Percentiles rank a stretch among this genome's conserved stretches.
Evolutionary conservation across 2,113 vertebrate species (phyloP).

Genomic region (Rhagologus leucostigma): DNA sequence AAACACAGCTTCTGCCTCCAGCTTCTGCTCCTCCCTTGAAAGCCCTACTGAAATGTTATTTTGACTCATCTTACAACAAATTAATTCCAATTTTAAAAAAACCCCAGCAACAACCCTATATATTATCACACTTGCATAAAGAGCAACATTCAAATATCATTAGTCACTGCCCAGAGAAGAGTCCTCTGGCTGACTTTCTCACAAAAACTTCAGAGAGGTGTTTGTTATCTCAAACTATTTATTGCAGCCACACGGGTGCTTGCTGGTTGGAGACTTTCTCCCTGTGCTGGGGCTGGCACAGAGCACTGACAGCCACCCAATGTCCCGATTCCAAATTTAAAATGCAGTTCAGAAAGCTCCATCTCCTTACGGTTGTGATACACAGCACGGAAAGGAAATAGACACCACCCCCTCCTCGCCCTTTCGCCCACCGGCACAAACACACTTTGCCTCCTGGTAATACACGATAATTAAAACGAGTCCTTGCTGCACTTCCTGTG

Average conservation of each 20-base stretch:
- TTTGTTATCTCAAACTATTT: conserved; percentile 61
- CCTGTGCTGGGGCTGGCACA: accelerated
- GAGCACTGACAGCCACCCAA: not conserved
- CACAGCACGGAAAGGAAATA: not conserved
- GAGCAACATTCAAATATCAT: conserved; percentile 4
- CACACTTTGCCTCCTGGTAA: not conserved
- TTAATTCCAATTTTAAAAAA: not conserved
- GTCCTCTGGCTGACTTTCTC: conserved; percentile 65
- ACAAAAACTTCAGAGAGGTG: conserved; percentile 34
- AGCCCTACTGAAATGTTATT: not conserved
- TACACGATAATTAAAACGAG: not conserved
- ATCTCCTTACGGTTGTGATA: not conserved
- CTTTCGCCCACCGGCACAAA: not conserved
- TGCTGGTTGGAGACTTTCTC: not conserved
- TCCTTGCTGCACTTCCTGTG: conserved; percentile 11
- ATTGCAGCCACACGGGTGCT: conserved; percentile 20
- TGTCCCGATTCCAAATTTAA: not conserved
- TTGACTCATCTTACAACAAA: not conserved
- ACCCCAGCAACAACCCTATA: not conserved
- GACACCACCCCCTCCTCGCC: not conserved
- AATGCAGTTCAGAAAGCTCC: not conserved
- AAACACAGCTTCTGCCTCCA: not conserved
- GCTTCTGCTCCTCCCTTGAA: not conserved
- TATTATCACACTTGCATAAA: not conserved
- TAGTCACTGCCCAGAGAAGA: conserved; percentile 18